Evolutionary conservation across 1,140 invertebrate genomes (phyloP).

Genomic region (Amphibalanus amphitrite): DNA sequence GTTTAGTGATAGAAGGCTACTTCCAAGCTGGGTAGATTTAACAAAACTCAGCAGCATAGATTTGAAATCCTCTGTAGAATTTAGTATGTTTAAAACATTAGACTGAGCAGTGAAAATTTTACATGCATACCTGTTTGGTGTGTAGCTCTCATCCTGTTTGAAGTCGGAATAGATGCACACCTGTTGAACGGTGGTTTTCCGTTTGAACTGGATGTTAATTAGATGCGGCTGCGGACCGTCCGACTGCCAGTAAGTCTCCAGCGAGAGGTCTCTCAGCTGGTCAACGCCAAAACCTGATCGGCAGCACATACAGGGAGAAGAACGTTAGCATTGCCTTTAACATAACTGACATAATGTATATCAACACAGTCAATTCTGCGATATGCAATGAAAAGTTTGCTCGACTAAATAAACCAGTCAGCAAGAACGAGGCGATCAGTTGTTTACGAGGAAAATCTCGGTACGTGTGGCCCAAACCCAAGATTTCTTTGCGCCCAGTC

Average conservation of each 20-base stretch:
- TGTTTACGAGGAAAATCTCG: no score
- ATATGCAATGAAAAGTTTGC: no score
- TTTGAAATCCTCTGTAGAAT: neutral
- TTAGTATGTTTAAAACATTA: neutral
- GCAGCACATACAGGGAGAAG: no score
- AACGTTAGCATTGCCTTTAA: no score
- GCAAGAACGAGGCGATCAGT: no score
- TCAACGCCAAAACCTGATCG: constrained; percentile 84
- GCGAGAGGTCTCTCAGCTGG: constrained; percentile 80
- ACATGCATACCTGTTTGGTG: constrained; percentile 47
- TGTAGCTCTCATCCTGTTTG: constrained; percentile 97
- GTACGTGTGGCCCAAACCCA: no score
- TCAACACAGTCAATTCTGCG: no score
- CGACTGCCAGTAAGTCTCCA: constrained; percentile 98
- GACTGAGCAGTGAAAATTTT: no score
- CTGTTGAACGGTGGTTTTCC: constrained; percentile 86
- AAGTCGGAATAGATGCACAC: constrained; percentile 96
- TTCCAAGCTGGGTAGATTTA: neutral
- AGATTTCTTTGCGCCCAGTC: no score
- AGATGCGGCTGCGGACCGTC: constrained; percentile 95
- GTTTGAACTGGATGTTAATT: constrained; percentile 92
- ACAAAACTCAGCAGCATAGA: neutral
- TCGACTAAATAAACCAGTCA: no score
- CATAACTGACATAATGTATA: no score
- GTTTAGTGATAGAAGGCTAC: no score